Percentiles rank a stretch among this genome's conserved stretches.
phyloP scores from a whole-genome alignment of 2,797 vertebrate genomes.

The Bradypodion pumilum region DNA sequence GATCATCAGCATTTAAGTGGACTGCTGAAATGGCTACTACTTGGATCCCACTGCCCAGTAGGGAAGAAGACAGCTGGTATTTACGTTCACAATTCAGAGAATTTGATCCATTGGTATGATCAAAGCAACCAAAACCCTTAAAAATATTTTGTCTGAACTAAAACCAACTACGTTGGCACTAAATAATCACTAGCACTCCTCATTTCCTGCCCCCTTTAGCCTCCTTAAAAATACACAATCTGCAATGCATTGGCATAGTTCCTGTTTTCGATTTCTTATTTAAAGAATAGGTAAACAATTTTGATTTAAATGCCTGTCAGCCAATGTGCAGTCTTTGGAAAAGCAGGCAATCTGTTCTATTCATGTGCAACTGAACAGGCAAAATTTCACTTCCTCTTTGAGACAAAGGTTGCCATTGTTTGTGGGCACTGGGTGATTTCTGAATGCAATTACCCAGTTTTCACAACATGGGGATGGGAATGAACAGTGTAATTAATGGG shows the following conservation, averaged over 20 bases:
- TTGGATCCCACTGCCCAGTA: not conserved
- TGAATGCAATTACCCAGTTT: slow-evolving; percentile 12
- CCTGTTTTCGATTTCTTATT: not conserved
- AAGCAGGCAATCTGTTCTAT: slow-evolving; percentile 33
- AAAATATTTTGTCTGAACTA: not conserved
- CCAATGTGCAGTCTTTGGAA: slow-evolving; percentile 9
- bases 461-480: not conserved
- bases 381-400: slow-evolving; percentile 37
- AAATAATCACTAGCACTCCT: not conserved
- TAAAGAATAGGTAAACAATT: not conserved
- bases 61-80: not conserved
- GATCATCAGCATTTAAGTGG: slow-evolving; percentile 30
- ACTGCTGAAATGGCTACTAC: slow-evolving; percentile 34
- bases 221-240: slow-evolving; percentile 15
- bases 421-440: not conserved
- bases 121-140: slow-evolving; percentile 19
- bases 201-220: not conserved
- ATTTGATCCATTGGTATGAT: slow-evolving; percentile 26
- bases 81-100: not conserved
- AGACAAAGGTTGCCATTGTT: slow-evolving; percentile 15
- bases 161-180: not conserved
- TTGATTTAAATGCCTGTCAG: slow-evolving; percentile 31
- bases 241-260: slow-evolving; percentile 16
- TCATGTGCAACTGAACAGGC: slow-evolving; percentile 29
- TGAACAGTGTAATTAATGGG: not conserved